These are phyloP conservation scores for Amphimedon queenslandica DNA, from an alignment of 37 sponge, comb jelly and placozoan genomes.

Conservation along the genomic window DNA sequence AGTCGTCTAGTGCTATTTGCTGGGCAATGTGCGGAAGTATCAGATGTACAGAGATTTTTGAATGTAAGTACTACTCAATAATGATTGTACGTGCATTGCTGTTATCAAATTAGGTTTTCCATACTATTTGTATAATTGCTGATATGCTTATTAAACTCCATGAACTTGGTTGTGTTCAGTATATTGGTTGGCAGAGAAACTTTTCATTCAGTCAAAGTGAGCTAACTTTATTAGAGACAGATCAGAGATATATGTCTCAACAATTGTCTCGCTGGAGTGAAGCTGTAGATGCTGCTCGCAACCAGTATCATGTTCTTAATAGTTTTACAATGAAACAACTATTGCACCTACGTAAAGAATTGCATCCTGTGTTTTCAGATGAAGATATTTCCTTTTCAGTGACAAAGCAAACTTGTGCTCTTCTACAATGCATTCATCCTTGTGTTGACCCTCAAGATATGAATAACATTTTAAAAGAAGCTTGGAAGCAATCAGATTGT, in stretches of 20 bases:
- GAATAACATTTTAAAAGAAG: not conserved
- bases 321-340: constrained; percentile 65
- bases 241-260: constrained; percentile 30
- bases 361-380: constrained; percentile 2
- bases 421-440: not conserved
- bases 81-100: not conserved
- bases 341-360: constrained; percentile 35
- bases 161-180: constrained; percentile 25
- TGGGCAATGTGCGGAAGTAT: constrained; percentile 39
- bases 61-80: constrained; percentile 25
- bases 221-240: constrained; percentile 3
- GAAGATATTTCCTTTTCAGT: no score
- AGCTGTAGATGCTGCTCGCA: constrained; percentile 12
- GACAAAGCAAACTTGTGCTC: not conserved
- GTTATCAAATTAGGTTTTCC: constrained; percentile 17
- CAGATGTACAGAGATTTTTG: constrained; percentile 30
- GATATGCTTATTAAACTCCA: constrained; percentile 22
- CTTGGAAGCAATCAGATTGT: not conserved
- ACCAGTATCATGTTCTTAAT: constrained; percentile 44
- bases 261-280: constrained; percentile 30
- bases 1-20: constrained; percentile 57
- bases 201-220: constrained; percentile 7
- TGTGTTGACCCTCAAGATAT: not conserved
- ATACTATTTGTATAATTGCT: constrained; percentile 36
- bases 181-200: constrained; percentile 23